These are phyloP conservation scores for Zele albiditarsus DNA, from an alignment of 2,888 invertebrate species.

Conservation along the genomic window DNA sequence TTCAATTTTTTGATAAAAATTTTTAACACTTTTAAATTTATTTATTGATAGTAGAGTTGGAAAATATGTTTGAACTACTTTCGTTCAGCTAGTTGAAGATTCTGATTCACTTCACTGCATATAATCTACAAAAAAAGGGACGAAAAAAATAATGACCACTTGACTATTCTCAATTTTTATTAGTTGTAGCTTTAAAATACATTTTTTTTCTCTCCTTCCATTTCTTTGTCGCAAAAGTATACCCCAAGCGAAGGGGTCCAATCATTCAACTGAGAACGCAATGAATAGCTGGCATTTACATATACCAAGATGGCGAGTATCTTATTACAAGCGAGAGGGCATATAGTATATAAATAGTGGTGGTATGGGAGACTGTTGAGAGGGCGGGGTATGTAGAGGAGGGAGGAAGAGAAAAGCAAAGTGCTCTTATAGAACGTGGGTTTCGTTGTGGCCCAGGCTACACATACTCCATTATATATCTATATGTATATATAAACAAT, in stretches of 20 bases:
- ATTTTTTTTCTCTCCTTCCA: not conserved
- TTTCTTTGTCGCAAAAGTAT: slow-evolving; percentile 66
- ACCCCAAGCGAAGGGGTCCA: slow-evolving; percentile 65
- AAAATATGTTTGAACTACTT: too few species aligned
- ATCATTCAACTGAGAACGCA: slow-evolving; percentile 70
- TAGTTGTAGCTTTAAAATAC: too few species aligned
- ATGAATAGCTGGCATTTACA: slow-evolving; percentile 72
- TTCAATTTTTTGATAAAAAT: too few species aligned
- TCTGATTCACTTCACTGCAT: too few species aligned
- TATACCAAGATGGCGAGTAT: slow-evolving; percentile 72
- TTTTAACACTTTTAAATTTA: too few species aligned
- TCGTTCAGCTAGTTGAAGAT: too few species aligned
- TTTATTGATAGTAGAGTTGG: too few species aligned
- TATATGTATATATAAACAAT: slow-evolving; percentile 65
- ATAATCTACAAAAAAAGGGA: too few species aligned
- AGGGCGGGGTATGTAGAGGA: slow-evolving; percentile 1
- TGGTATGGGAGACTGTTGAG: slow-evolving; percentile 56
- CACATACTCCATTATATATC: slow-evolving; percentile 19
- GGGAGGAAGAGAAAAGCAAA: slow-evolving; percentile 29
- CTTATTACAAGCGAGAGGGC: slow-evolving; percentile 68
- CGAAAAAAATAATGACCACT: too few species aligned
- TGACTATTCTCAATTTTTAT: too few species aligned
- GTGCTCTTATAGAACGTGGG: slow-evolving; percentile 22
- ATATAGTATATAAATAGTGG: slow-evolving; percentile 30
- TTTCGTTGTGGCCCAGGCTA: slow-evolving; percentile 35